Conservation (phyloP, 1,140 invertebrate species). For the Aradophagus sp. region DNA sequence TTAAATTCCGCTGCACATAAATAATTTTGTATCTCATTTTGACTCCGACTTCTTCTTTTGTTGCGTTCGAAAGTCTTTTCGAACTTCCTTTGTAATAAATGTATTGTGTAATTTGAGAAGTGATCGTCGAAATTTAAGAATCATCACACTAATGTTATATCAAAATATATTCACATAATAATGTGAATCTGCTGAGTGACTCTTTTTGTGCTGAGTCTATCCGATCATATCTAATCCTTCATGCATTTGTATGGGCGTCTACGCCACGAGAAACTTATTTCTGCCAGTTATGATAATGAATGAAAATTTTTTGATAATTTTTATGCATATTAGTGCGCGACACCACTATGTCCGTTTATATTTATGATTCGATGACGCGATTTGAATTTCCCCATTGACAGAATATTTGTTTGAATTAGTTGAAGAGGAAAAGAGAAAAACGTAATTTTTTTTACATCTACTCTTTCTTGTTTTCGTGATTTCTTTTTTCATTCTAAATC, state of each 20-base stretch:
- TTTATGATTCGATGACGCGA: too few relatives aligned
- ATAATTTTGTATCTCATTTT: too few relatives aligned
- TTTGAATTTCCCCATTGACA: too few relatives aligned
- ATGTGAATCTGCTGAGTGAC: conserved; percentile 29
- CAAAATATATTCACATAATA: conserved; percentile 48
- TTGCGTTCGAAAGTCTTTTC: conserved; percentile 3
- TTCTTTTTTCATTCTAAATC: too few relatives aligned
- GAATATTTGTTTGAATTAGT: too few relatives aligned
- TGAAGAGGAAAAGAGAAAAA: too few relatives aligned
- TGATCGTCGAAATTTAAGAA: conserved; percentile 10
- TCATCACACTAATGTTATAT: conserved; percentile 28
- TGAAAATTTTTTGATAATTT: conserved; percentile 27
- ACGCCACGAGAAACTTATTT: conserved; percentile 26
- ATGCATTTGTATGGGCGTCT: conserved; percentile 40
- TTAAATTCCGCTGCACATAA: too few relatives aligned
- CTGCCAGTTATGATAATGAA: conserved; percentile 9
- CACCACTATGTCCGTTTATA: too few relatives aligned
- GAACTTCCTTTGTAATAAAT: conserved; percentile 34
- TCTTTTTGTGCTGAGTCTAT: conserved; percentile 27
- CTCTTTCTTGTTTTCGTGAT: too few relatives aligned
- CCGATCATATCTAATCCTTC: conserved; percentile 39
- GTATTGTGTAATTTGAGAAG: conserved; percentile 20
- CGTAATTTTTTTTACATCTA: too few relatives aligned
- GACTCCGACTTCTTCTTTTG: too few relatives aligned
- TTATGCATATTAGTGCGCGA: conserved; percentile 6